These are phyloP conservation scores for Drosophila flavopinicola DNA, from an alignment of 2,888 invertebrate species.

Conservation along the genomic window DNA sequence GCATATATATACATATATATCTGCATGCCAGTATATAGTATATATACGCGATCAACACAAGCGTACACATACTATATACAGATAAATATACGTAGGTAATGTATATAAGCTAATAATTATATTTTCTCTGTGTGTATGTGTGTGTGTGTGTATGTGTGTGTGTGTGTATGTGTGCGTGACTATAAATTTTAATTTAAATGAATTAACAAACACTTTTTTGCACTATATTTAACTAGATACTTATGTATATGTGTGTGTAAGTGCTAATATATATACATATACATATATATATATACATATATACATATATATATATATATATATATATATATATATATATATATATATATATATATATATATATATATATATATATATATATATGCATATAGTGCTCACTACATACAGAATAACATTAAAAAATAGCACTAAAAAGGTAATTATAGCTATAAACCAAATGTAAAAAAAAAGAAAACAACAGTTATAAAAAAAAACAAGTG, in stretches of 20 bases:
- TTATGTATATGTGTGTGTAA: conserved; percentile 12
- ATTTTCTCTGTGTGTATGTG: conserved; percentile 18
- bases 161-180: conserved; percentile 39
- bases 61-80: background rate
- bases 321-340: conserved; percentile 8
- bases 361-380: conserved; percentile 4
- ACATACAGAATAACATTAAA: conserved; percentile 4
- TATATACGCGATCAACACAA: background rate
- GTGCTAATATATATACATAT: too few relatives aligned
- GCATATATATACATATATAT: conserved; percentile 3
- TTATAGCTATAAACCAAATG: background rate
- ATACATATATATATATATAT: background rate
- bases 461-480: conserved; percentile 3
- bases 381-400: conserved; percentile 3
- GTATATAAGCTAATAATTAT: conserved; percentile 39
- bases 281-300: background rate
- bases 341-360: conserved; percentile 35
- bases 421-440: background rate
- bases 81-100: conserved; percentile 1
- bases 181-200: conserved; percentile 37
- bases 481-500: too few relatives aligned
- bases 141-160: conserved; percentile 36
- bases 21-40: background rate
- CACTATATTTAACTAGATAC: conserved; percentile 44
- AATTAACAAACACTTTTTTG: conserved; percentile 52